Evolutionary conservation across 1,140 invertebrate genomes (phyloP).

Genomic region (silkworm (Bombyx mori)): DNA sequence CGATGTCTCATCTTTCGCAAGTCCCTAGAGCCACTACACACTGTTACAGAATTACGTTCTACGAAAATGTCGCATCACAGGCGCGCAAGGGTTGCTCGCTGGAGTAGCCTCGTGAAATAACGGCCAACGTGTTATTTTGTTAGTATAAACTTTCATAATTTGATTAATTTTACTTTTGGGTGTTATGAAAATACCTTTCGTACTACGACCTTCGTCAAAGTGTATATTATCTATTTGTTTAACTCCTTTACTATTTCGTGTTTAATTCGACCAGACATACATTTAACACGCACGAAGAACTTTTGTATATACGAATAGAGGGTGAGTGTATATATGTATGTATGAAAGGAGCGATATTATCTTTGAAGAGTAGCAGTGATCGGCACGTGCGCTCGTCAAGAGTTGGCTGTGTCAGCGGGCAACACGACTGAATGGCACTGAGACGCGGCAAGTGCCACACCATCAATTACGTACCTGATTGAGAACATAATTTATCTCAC

Average conservation of each 20-base stretch:
- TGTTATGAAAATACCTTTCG: no score
- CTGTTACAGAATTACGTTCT: slow-evolving; percentile 52
- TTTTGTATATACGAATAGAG: no score
- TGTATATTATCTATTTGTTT: background rate
- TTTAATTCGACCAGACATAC: no score
- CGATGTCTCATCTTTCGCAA: no score
- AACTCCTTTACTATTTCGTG: background rate
- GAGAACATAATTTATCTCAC: slow-evolving; percentile 42
- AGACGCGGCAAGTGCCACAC: slow-evolving; percentile 40
- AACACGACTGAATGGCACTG: slow-evolving; percentile 24
- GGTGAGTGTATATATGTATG: no score
- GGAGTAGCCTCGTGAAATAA: slow-evolving; percentile 40
- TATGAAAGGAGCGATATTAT: slow-evolving; percentile 34
- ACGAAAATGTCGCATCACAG: slow-evolving; percentile 46
- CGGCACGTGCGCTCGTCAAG: slow-evolving; percentile 57
- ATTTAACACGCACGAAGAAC: no score
- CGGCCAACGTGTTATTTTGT: slow-evolving; percentile 35
- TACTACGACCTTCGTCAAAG: slow-evolving; percentile 2
- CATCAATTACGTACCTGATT: slow-evolving; percentile 50
- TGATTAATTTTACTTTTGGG: slow-evolving; percentile 35
- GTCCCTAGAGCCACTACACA: slow-evolving; percentile 41
- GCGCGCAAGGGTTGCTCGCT: slow-evolving; percentile 28
- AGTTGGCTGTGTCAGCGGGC: slow-evolving; percentile 49
- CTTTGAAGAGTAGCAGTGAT: slow-evolving; percentile 43
- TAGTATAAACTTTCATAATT: slow-evolving; percentile 36